phyloP scores from a whole-genome alignment of 2,113 vertebrate species.

The Paramisgurnus dabryanus region DNA sequence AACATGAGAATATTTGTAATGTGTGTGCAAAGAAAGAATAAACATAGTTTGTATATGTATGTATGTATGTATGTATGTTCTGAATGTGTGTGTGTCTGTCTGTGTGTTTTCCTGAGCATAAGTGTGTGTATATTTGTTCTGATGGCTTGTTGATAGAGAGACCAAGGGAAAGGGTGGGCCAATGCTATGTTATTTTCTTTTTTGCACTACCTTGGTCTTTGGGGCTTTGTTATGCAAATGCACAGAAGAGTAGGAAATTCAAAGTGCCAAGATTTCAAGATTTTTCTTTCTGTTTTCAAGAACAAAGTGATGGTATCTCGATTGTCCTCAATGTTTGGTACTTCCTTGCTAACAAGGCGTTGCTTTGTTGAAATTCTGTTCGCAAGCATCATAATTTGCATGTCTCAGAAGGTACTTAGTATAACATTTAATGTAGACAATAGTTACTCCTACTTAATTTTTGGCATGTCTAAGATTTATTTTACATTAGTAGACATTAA shows the following conservation, averaged over 20 bases:
- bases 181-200: slow-evolving; percentile 87
- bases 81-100: slow-evolving; percentile 26
- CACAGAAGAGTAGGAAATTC: slow-evolving; percentile 93
- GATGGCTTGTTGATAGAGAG: slow-evolving; percentile 66
- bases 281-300: background rate
- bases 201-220: slow-evolving; percentile 85
- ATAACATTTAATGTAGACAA: slow-evolving; percentile 79
- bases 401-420: slow-evolving; percentile 85
- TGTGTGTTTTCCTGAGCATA: background rate
- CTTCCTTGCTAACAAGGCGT: slow-evolving; percentile 92
- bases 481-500: background rate
- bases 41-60: slow-evolving; percentile 28
- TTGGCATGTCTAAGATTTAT: background rate
- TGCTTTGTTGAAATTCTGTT: slow-evolving; percentile 95
- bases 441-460: too few species aligned
- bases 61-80: too few species aligned
- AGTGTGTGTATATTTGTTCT: slow-evolving; percentile 48
- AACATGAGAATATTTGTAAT: slow-evolving; percentile 51
- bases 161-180: slow-evolving; percentile 50
- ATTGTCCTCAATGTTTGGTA: slow-evolving; percentile 94
- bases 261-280: slow-evolving; percentile 79
- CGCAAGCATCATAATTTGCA: slow-evolving; percentile 90
- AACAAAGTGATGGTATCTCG: slow-evolving; percentile 89
- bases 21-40: slow-evolving; percentile 45
- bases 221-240: slow-evolving; percentile 99